Evolutionary conservation across 2,888 invertebrate species (phyloP).

Genomic region (Aromia moschata): DNA sequence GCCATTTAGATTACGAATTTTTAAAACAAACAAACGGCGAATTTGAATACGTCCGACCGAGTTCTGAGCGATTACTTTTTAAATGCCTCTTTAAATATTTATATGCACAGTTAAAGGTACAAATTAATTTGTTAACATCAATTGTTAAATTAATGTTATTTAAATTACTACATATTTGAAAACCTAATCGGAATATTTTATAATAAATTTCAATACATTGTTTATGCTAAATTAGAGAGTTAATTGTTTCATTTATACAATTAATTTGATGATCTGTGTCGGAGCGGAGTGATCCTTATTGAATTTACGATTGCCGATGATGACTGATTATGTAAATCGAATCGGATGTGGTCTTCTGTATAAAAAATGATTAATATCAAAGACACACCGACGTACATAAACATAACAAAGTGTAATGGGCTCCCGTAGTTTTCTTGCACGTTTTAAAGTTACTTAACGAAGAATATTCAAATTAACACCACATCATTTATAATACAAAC

Average conservation of each 20-base stretch:
- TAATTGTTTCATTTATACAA: constrained; percentile 35
- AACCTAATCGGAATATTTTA: constrained; percentile 46
- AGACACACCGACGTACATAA: too few species aligned
- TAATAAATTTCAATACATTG: constrained; percentile 48
- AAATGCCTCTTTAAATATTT: constrained; percentile 37
- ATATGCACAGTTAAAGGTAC: constrained; percentile 13
- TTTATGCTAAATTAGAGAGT: constrained; percentile 44
- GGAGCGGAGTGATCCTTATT: too few species aligned
- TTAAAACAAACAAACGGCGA: constrained; percentile 34
- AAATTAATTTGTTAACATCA: constrained; percentile 33
- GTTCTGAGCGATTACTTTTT: constrained; percentile 40
- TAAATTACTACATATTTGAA: constrained; percentile 45
- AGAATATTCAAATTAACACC: too few species aligned
- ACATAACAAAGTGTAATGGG: too few species aligned
- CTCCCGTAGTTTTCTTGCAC: too few species aligned
- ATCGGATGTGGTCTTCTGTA: too few species aligned
- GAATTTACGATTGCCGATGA: too few species aligned
- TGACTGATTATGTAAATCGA: too few species aligned
- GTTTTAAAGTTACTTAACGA: too few species aligned
- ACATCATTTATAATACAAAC: too few species aligned
- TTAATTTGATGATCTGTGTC: constrained; percentile 23
- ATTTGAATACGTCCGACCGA: constrained; percentile 35
- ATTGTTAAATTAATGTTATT: constrained; percentile 48
- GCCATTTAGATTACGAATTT: constrained; percentile 30
- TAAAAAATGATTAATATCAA: too few species aligned